These are phyloP conservation scores for Eutolmus rufibarbis DNA, from an alignment of 2,888 invertebrate species.

Conservation along the genomic window DNA sequence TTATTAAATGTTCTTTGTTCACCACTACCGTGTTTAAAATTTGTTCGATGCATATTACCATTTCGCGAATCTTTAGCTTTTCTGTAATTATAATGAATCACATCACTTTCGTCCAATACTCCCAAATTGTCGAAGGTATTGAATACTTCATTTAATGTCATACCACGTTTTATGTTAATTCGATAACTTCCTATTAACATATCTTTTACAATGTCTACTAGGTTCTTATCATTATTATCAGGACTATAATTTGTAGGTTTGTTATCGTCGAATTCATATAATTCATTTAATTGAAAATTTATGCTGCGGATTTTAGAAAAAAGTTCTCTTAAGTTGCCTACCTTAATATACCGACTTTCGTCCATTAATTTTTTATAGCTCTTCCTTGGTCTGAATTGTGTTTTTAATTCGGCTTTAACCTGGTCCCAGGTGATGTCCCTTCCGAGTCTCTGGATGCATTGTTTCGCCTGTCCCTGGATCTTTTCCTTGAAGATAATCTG, in stretches of 20 bases:
- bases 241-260: neutral
- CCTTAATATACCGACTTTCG: neutral
- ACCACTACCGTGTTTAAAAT: no score
- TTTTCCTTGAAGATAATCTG: neutral
- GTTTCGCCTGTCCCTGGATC: slow-evolving; percentile 24
- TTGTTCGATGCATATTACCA: neutral
- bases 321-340: neutral
- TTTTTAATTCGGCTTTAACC: neutral
- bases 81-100: no score
- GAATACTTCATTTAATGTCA: no score
- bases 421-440: neutral
- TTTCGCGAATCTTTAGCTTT: no score
- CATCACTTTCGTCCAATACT: no score
- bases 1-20: no score
- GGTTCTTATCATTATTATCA: no score
- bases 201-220: no score
- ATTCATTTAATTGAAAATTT: neutral
- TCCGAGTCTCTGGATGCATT: slow-evolving; percentile 15
- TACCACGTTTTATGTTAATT: no score
- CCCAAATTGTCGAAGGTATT: no score
- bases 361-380: neutral
- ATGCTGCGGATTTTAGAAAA: neutral
- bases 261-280: slow-evolving; percentile 18
- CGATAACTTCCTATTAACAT: no score
- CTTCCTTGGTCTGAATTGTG: slow-evolving; percentile 7